phyloP scores from a whole-genome alignment of 2,113 vertebrate species.

The Empidonax alnorum region DNA sequence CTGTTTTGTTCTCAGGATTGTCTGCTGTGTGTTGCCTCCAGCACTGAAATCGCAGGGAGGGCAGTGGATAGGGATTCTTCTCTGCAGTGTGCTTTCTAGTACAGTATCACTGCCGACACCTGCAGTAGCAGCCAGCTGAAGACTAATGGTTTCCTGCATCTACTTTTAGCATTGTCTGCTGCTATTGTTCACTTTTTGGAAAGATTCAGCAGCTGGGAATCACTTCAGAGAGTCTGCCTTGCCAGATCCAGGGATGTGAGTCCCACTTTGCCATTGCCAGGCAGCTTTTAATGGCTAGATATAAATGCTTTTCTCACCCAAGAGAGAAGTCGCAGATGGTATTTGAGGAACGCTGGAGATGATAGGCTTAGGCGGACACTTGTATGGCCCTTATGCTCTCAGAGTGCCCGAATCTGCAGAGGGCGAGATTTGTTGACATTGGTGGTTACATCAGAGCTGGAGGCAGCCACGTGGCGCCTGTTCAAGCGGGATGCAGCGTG shows the following conservation, averaged over 20 bases:
- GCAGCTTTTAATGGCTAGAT: constrained; percentile 5
- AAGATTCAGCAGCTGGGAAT: constrained; percentile 50
- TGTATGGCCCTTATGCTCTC: background rate
- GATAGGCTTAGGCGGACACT: background rate
- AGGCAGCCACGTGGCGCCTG: background rate
- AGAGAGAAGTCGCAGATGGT: constrained; percentile 15
- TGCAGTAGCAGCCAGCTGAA: background rate
- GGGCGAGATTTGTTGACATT: background rate
- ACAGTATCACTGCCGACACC: constrained; percentile 10
- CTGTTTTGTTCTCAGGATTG: rapidly evolving
- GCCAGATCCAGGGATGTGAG: constrained; percentile 32
- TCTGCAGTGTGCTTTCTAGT: background rate
- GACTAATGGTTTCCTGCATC: constrained; percentile 15
- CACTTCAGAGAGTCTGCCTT: constrained; percentile 36
- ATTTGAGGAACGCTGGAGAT: background rate
- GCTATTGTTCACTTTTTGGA: constrained; percentile 18
- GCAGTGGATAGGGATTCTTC: background rate
- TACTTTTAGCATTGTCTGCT: constrained; percentile 27
- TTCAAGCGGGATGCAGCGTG: background rate
- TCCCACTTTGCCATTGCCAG: constrained; percentile 27
- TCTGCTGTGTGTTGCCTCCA: background rate
- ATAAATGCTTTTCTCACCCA: constrained; percentile 29
- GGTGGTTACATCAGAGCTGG: background rate
- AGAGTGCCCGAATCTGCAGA: background rate
- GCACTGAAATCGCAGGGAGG: rapidly evolving